Base-by-base conservation (phyloP, 2,888 invertebrate genomes). In the Agrochola lota region DNA sequence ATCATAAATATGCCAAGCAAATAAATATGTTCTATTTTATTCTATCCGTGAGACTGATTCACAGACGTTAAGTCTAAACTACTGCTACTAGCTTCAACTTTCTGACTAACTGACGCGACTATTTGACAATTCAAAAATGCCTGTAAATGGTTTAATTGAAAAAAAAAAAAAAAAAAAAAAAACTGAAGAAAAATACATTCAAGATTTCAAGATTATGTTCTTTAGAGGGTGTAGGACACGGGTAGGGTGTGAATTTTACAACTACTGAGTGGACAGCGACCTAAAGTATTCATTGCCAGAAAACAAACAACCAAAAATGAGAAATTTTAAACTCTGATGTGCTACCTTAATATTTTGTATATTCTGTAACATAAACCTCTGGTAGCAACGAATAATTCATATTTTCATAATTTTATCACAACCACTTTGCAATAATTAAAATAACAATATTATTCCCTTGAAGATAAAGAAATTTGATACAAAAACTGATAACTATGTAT, bases 371-470 rank as follows among this genome's bases (percentile, higher is more conserved):
- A 59, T 40, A 11, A 46, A 17, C 9, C 23, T 23, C 3, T 55
- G 55, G 9, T 23, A 55, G 23, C 55, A 55, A 55, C 30, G 11
- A 8, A 17, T 17, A 30, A 43, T 35, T 46, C 26, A 72, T 26
- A 40, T 23, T 62, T 35, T 57, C 43, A 52, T 17, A 62, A 75
- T 35, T 5, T 76, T 76, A 64, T 76, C 43, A 30, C 12, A 1
- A 12, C 17, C 15, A 40, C 57, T 35, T 69, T 23, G 7, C 35
- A 40, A 77, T 55, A 0, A 68, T 66, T 73, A 66, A 23, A 43
- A 55, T 55, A 35, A 20, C n/a, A 76, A 64, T 77, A 77, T 49
- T 66, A 59, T 40, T 78, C 35, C 23, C 49, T 49, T 57, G 17
- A n/a, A 55, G 23, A 49, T 70, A 49, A 69, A 30, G 2, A 63